Conservation (phyloP, 2,797 vertebrate genomes). For the Sebastes variabilis region DNA sequence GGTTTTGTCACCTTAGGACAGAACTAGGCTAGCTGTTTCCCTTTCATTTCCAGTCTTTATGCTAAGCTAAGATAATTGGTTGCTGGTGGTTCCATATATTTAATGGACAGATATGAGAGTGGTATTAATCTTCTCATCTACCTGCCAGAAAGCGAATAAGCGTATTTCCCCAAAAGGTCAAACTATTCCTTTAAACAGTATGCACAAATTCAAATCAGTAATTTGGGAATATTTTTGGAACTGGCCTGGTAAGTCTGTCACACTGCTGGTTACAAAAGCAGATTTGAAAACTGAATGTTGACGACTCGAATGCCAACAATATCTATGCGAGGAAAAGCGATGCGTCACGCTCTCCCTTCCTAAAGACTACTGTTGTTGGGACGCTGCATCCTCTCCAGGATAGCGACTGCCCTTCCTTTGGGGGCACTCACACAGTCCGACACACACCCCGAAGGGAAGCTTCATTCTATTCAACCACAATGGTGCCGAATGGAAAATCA, state of each 20-base stretch:
- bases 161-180: neutral
- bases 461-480: slow-evolving; percentile 18
- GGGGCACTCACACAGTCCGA: neutral
- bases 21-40: neutral
- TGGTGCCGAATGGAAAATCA: slow-evolving; percentile 21
- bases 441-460: slow-evolving; percentile 21
- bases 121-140: neutral
- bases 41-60: neutral
- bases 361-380: neutral
- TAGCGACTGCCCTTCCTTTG: slow-evolving; percentile 7
- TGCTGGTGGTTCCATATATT: neutral
- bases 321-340: neutral
- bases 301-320: neutral
- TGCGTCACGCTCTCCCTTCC: slow-evolving; percentile 11
- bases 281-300: neutral
- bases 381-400: slow-evolving; percentile 18
- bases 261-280: neutral
- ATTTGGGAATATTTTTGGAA: neutral
- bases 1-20: neutral
- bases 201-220: neutral
- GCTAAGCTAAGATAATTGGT: neutral
- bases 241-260: neutral
- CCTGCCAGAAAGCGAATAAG: neutral
- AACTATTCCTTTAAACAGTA: neutral
- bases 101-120: neutral